Conservation (phyloP, 1,140 invertebrate genomes). For the Lepidurus packardi region DNA sequence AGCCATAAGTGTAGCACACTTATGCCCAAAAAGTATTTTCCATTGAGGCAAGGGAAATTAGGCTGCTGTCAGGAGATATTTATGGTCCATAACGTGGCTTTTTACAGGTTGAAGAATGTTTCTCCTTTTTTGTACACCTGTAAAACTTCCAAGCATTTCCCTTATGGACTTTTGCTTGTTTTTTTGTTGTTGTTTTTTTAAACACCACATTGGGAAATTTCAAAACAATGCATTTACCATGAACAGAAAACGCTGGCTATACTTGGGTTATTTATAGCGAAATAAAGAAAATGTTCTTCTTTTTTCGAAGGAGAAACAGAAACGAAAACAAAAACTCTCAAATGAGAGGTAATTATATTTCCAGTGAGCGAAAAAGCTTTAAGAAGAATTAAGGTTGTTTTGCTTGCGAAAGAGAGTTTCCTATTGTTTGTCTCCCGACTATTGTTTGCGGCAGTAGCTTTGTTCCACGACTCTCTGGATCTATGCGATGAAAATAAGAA, state of each 20-base stretch:
- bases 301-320: too few relatives aligned
- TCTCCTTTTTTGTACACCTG: background rate
- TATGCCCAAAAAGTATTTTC: background rate
- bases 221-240: too few relatives aligned
- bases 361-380: background rate
- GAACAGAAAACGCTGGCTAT: too few relatives aligned
- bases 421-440: background rate
- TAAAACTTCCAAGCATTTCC: background rate
- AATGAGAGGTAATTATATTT: background rate
- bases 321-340: too few relatives aligned
- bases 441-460: background rate
- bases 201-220: too few relatives aligned
- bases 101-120: background rate
- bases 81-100: conserved; percentile 10
- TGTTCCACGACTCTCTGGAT: background rate
- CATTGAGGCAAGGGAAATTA: background rate
- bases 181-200: too few relatives aligned
- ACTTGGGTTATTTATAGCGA: too few relatives aligned
- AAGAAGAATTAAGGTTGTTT: background rate
- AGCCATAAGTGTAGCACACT: too few relatives aligned
- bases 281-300: too few relatives aligned
- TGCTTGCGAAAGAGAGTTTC: background rate
- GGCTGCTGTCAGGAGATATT: background rate
- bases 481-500: background rate
- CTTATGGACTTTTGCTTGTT: background rate